Evolutionary conservation across 2,888 invertebrate species (phyloP).

Genomic region (Polylopha cassiicola): DNA sequence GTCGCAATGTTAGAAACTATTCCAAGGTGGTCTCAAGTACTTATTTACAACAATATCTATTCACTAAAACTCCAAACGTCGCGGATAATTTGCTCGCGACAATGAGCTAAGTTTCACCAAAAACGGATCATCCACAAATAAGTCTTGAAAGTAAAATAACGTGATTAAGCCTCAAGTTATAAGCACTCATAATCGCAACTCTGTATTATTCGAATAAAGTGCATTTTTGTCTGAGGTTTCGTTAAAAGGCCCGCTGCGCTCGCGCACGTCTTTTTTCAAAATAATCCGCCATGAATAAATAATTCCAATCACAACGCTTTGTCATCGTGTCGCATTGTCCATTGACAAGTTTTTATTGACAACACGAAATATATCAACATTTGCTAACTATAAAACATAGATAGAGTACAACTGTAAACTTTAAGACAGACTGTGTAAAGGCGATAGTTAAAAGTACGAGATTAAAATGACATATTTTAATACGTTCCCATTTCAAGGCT

Average conservation of each 20-base stretch:
- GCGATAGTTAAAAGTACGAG: too few relatives aligned
- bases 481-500: too few relatives aligned
- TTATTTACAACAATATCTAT: conserved; percentile 47
- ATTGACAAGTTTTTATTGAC: conserved; percentile 57
- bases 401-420: too few relatives aligned
- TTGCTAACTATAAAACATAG: too few relatives aligned
- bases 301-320: conserved; percentile 60
- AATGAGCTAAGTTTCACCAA: conserved; percentile 46
- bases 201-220: too few relatives aligned
- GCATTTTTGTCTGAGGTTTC: too few relatives aligned
- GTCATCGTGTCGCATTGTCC: conserved; percentile 66
- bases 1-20: not conserved
- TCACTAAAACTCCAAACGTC: conserved; percentile 41
- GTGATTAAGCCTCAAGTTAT: conserved; percentile 39
- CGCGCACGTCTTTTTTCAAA: conserved; percentile 25
- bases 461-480: too few relatives aligned
- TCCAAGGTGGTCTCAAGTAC: conserved; percentile 51
- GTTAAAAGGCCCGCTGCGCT: conserved; percentile 19
- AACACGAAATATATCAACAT: conserved; percentile 19
- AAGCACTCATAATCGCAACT: too few relatives aligned
- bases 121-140: conserved; percentile 60
- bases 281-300: conserved; percentile 75
- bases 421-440: too few relatives aligned
- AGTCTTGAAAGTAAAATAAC: conserved; percentile 51
- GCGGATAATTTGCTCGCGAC: conserved; percentile 54